Conservation (phyloP, 2,113 vertebrate genomes). For the Elaphurus davidianus region DNA sequence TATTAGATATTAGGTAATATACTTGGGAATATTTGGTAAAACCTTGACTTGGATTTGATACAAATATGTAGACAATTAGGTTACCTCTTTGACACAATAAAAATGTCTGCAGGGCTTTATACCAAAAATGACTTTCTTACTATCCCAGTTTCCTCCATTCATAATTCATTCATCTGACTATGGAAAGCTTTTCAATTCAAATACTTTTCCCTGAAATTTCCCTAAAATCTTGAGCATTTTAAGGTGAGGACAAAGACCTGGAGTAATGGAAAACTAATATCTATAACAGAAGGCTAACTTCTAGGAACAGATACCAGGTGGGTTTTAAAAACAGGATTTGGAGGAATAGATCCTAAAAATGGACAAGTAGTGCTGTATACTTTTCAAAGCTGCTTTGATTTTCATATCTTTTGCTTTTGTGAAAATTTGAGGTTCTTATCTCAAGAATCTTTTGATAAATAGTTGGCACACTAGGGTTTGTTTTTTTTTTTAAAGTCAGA, state of each 20-base stretch:
- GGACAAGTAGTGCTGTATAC: neutral
- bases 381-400: neutral
- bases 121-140: neutral
- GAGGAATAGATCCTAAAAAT: neutral
- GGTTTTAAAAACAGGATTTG: neutral
- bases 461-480: neutral
- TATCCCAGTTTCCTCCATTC: neutral
- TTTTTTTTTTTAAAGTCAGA: neutral
- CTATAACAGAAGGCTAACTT: neutral
- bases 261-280: neutral
- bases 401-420: neutral
- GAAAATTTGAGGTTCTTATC: neutral
- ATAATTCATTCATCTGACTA: neutral
- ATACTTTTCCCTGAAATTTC: neutral
- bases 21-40: neutral
- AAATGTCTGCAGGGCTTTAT: neutral
- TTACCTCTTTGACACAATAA: neutral
- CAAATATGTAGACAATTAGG: neutral
- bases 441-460: neutral
- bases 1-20: neutral
- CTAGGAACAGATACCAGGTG: neutral
- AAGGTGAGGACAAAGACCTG: neutral
- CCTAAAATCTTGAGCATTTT: neutral
- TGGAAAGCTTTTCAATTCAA: neutral
- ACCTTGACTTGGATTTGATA: neutral